These are phyloP conservation scores for Bombyx mandarina DNA, from an alignment of 1,140 invertebrate genomes.

Conservation along the genomic window DNA sequence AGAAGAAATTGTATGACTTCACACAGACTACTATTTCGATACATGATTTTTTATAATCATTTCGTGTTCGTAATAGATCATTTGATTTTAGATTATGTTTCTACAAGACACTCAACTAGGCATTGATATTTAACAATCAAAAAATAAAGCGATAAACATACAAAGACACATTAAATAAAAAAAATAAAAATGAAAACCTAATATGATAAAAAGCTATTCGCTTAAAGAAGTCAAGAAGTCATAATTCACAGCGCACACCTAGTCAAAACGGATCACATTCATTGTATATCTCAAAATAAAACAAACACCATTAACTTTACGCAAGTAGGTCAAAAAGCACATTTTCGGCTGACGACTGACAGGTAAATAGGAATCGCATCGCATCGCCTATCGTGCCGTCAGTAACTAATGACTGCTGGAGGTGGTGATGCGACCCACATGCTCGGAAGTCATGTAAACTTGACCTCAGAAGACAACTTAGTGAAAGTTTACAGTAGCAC, in stretches of 20 bases:
- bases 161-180: too few relatives aligned
- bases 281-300: too few relatives aligned
- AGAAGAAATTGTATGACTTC: too few relatives aligned
- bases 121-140: too few relatives aligned
- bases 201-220: not conserved
- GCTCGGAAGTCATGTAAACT: conserved; percentile 52
- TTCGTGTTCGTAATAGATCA: too few relatives aligned
- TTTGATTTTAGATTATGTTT: too few relatives aligned
- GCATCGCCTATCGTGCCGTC: conserved; percentile 18
- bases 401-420: conserved; percentile 46
- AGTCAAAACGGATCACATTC: too few relatives aligned
- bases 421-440: conserved; percentile 40
- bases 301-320: not conserved
- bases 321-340: not conserved
- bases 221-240: not conserved
- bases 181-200: not conserved
- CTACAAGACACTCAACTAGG: too few relatives aligned
- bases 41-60: too few relatives aligned
- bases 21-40: too few relatives aligned
- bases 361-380: conserved; percentile 23
- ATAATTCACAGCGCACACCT: not conserved
- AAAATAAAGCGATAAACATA: too few relatives aligned
- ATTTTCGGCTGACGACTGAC: not conserved
- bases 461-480: conserved; percentile 35
- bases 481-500: conserved; percentile 59